phyloP scores from a whole-genome alignment of 2,888 invertebrate genomes.

The Elegia similella region DNA sequence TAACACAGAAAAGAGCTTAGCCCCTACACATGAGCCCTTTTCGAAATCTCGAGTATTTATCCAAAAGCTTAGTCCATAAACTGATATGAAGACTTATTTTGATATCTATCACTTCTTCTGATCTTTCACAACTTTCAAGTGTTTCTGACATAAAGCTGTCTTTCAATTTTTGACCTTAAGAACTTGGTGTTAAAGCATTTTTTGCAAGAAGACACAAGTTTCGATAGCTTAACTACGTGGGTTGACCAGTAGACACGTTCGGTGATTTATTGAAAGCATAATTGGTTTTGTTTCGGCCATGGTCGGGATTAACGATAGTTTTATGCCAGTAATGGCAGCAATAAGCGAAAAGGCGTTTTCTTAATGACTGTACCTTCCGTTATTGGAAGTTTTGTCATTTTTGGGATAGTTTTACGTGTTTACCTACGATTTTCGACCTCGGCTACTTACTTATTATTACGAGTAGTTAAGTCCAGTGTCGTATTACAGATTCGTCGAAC shows the following conservation, averaged over 20 bases:
- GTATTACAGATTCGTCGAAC: too few species aligned
- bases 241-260: constrained; percentile 45
- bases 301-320: constrained; percentile 63
- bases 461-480: not conserved
- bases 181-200: constrained; percentile 23
- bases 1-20: too few species aligned
- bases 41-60: too few species aligned
- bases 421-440: not conserved
- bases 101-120: not conserved
- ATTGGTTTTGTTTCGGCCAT: constrained; percentile 39
- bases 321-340: constrained; percentile 61
- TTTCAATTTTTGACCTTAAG: constrained; percentile 24
- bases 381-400: constrained; percentile 26
- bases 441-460: too few species aligned
- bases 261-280: constrained; percentile 57
- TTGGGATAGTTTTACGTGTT: constrained; percentile 1
- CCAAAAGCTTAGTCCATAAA: too few species aligned
- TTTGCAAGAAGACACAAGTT: constrained; percentile 23
- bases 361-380: constrained; percentile 42
- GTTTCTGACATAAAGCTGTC: not conserved
- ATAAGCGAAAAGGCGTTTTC: constrained; percentile 48
- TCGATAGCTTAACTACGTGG: constrained; percentile 37
- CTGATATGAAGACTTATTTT: not conserved
- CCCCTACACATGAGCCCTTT: too few species aligned
- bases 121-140: not conserved